A percentile compares a stretch with the other conserved stretches of the same genome.
Conservation (phyloP, 1,140 invertebrate species). For the Hyles euphorbiae region DNA sequence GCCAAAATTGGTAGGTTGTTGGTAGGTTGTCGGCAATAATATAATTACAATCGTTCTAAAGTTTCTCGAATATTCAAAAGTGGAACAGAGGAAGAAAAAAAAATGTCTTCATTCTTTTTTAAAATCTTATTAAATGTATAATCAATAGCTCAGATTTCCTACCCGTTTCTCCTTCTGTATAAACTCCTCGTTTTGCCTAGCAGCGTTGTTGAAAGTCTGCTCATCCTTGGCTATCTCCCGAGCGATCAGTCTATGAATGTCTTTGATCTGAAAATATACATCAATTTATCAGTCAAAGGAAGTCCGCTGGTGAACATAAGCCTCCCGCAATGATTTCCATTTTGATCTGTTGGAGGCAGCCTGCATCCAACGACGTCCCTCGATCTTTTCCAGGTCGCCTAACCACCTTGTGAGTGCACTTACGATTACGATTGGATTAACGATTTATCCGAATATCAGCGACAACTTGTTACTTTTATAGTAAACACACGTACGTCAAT, state of each 20-base stretch:
- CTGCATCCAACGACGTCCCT: too few relatives aligned
- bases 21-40: too few relatives aligned
- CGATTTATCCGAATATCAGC: too few relatives aligned
- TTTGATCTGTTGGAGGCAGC: too few relatives aligned
- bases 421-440: too few relatives aligned
- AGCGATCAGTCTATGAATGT: slow-evolving; percentile 68
- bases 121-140: not conserved
- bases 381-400: too few relatives aligned
- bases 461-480: too few relatives aligned
- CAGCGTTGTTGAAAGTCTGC: slow-evolving; percentile 69
- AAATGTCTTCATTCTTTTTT: not conserved
- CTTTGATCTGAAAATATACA: slow-evolving; percentile 47
- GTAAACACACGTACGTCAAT: too few relatives aligned
- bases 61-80: not conserved
- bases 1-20: not conserved
- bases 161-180: slow-evolving; percentile 65
- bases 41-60: not conserved
- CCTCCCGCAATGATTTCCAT: too few relatives aligned
- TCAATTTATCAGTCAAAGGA: too few relatives aligned
- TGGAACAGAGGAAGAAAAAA: not conserved
- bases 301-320: too few relatives aligned
- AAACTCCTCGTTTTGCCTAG: slow-evolving; percentile 68
- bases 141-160: not conserved
- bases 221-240: slow-evolving; percentile 71
- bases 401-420: too few relatives aligned